A percentile compares a stretch with the other conserved stretches of the same genome.
Conservation (phyloP, 2,888 invertebrate genomes). For the Brenthis ino region DNA sequence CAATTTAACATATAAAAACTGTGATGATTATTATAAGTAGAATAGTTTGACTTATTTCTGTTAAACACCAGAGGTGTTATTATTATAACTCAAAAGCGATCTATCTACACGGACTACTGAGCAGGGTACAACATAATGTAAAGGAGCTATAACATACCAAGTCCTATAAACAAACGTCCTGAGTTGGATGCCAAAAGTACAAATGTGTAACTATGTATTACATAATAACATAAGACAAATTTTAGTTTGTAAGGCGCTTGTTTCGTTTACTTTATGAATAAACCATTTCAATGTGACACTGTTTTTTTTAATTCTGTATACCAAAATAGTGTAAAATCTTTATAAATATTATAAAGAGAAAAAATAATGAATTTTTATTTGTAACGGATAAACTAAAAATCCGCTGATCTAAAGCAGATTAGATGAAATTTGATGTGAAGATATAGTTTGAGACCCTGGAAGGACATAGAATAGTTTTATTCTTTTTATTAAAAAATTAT, state of each 20-base stretch:
- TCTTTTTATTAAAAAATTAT: too few species aligned
- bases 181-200: constrained; percentile 31
- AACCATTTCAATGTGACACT: constrained; percentile 20
- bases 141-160: constrained; percentile 10
- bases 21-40: constrained; percentile 75
- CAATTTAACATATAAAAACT: constrained; percentile 51
- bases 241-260: constrained; percentile 41
- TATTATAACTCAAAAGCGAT: neutral
- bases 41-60: constrained; percentile 44
- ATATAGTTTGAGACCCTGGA: too few species aligned
- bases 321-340: too few species aligned
- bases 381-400: too few species aligned
- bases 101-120: constrained; percentile 5
- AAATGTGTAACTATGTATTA: constrained; percentile 42
- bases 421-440: too few species aligned
- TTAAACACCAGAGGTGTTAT: neutral
- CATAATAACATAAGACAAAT: constrained; percentile 41
- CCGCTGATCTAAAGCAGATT: too few species aligned
- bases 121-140: constrained; percentile 26
- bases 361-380: too few species aligned
- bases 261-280: constrained; percentile 41
- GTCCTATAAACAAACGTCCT: constrained; percentile 13
- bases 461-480: too few species aligned
- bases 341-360: too few species aligned
- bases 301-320: constrained; percentile 2